Evolutionary conservation across 2,888 invertebrate species (phyloP).

Genomic region (Drosophila monieri): DNA sequence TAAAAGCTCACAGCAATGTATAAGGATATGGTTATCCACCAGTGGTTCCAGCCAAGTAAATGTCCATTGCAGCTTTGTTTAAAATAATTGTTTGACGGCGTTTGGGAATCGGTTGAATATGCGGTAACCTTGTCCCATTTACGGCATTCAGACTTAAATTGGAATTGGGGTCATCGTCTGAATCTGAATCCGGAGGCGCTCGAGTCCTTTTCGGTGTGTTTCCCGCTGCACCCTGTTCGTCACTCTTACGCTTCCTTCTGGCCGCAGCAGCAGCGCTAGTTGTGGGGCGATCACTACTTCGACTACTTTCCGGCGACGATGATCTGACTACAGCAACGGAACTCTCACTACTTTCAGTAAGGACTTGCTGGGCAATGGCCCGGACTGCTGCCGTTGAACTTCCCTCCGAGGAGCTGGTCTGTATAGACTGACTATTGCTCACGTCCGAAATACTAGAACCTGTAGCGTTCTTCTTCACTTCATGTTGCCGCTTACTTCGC

Average conservation of each 20-base stretch:
- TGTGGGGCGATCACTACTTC: conserved; percentile 18
- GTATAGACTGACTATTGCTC: conserved; percentile 35
- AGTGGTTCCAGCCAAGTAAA: conserved; percentile 38
- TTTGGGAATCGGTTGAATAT: conserved; percentile 38
- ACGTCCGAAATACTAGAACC: conserved; percentile 55
- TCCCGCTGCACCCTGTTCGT: neutral
- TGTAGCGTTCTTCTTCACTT: neutral
- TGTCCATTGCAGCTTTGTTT: conserved; percentile 29
- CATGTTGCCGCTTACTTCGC: conserved; percentile 17
- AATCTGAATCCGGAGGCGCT: neutral
- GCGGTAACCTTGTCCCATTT: conserved; percentile 66
- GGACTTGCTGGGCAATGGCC: neutral
- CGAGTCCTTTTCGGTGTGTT: neutral
- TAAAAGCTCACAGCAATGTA: neutral
- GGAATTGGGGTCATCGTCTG: conserved; percentile 48
- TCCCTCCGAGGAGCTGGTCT: neutral
- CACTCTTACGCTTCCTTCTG: conserved; percentile 29
- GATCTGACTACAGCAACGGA: conserved; percentile 14
- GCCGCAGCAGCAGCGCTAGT: conserved; percentile 13
- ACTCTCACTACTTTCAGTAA: conserved; percentile 6
- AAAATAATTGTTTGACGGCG: conserved; percentile 22
- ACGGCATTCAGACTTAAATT: conserved; percentile 66
- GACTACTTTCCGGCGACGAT: neutral
- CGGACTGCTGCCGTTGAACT: neutral
- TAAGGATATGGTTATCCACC: conserved; percentile 23